phyloP scores from a whole-genome alignment of 2,113 vertebrate genomes.

The Hippocampus mohnikei region DNA sequence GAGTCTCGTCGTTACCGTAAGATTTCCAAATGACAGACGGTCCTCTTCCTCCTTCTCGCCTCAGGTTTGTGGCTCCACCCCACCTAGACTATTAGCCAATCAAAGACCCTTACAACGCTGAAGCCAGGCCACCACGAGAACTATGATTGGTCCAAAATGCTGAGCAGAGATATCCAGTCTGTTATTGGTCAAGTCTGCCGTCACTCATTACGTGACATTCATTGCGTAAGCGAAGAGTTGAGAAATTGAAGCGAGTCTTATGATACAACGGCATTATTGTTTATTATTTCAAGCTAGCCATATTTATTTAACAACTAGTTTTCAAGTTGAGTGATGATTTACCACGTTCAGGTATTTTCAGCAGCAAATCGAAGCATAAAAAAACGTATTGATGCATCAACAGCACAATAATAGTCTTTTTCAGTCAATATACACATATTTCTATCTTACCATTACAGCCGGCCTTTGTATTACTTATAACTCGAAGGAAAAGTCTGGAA shows the following conservation, averaged over 20 bases:
- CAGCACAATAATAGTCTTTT: not conserved
- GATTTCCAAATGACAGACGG: conserved; percentile 26
- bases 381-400: no score
- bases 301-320: not conserved
- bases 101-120: conserved; percentile 1
- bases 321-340: not conserved
- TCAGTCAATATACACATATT: not conserved
- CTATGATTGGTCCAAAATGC: conserved; percentile 58
- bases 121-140: not conserved
- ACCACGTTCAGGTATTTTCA: not conserved
- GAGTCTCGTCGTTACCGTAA: conserved; percentile 4
- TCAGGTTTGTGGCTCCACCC: not conserved
- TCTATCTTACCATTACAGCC: not conserved
- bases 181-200: conserved; percentile 27
- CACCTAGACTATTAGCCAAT: conserved; percentile 23
- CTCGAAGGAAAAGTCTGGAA: not conserved
- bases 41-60: conserved; percentile 59
- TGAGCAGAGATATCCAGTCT: conserved; percentile 51
- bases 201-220: conserved; percentile 6
- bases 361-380: no score
- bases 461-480: no score
- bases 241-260: no score
- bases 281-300: not conserved
- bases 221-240: no score
- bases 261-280: not conserved